A percentile compares a stretch with the other conserved stretches of the same genome.
phyloP scores from a whole-genome alignment of 2,888 invertebrate genomes.

The Stenolophus ochropezus region DNA sequence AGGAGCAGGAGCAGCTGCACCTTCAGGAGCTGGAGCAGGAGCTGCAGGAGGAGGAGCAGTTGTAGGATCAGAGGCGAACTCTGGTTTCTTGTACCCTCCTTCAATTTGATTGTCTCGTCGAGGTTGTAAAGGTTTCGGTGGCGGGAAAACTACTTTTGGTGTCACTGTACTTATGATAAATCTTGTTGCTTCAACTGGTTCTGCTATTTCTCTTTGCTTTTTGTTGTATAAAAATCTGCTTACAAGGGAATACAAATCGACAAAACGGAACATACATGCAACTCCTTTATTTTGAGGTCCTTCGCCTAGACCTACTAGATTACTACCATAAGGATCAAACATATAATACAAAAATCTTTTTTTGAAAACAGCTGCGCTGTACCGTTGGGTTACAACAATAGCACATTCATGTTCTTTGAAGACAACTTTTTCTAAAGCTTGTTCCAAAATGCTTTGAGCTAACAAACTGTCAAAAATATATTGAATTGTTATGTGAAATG shows the following conservation, averaged over 20 bases:
- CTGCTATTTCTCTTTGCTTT: constrained; percentile 72
- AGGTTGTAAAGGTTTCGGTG: neutral
- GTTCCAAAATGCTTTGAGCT: constrained; percentile 68
- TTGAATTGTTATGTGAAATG: constrained; percentile 75
- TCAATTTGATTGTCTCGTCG: constrained; percentile 41
- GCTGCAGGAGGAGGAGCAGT: too few relatives aligned
- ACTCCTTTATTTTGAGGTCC: constrained; percentile 72
- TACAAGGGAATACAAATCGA: constrained; percentile 75
- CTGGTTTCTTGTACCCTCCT: constrained; percentile 56
- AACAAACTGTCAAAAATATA: constrained; percentile 70
- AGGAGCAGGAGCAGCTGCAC: too few relatives aligned
- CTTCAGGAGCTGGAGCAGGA: too few relatives aligned
- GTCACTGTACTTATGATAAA: constrained; percentile 61
- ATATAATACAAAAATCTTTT: constrained; percentile 78
- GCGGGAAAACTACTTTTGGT: neutral
- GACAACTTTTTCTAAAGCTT: constrained; percentile 70
- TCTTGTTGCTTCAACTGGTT: constrained; percentile 74
- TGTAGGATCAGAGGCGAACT: constrained; percentile 2
- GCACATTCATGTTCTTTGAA: constrained; percentile 74
- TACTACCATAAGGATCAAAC: constrained; percentile 78
- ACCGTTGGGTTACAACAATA: constrained; percentile 78
- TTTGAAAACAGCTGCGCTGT: constrained; percentile 78
- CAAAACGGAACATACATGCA: constrained; percentile 78
- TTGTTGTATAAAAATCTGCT: constrained; percentile 73
- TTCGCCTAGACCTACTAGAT: constrained; percentile 77